Conservation (phyloP, 2,113 vertebrate genomes). For the Poecilia latipinna region DNA sequence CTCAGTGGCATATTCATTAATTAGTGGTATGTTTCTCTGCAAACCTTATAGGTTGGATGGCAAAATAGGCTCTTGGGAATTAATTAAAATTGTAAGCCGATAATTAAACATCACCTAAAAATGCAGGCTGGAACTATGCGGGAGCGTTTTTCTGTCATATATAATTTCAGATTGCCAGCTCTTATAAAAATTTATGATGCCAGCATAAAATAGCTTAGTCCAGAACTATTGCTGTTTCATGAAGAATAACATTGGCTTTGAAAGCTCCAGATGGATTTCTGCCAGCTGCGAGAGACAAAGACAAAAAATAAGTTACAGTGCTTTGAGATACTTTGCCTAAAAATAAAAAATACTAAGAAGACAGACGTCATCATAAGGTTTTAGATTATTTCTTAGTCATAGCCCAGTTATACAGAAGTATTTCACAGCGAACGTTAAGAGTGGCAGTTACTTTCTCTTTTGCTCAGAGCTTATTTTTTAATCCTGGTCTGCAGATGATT, state of each 20-base stretch:
- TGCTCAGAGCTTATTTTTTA: background rate
- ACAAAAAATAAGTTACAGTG: background rate
- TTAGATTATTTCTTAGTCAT: constrained; percentile 2
- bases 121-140: background rate
- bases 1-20: background rate
- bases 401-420: background rate
- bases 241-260: constrained; percentile 15
- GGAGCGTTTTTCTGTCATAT: background rate
- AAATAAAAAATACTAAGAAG: background rate
- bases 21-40: background rate
- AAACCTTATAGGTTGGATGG: background rate
- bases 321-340: constrained; percentile 14
- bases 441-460: constrained; percentile 2
- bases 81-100: background rate
- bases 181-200: background rate
- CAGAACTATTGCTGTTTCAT: constrained; percentile 1
- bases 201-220: background rate
- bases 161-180: background rate
- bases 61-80: background rate
- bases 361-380: background rate
- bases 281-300: constrained; percentile 1
- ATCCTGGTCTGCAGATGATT: background rate
- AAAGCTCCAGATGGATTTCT: constrained; percentile 12
- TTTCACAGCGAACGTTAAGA: background rate
- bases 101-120: background rate